Base-by-base conservation (phyloP, 2,797 vertebrate species). In the Ctenopoma kingsleyae region DNA sequence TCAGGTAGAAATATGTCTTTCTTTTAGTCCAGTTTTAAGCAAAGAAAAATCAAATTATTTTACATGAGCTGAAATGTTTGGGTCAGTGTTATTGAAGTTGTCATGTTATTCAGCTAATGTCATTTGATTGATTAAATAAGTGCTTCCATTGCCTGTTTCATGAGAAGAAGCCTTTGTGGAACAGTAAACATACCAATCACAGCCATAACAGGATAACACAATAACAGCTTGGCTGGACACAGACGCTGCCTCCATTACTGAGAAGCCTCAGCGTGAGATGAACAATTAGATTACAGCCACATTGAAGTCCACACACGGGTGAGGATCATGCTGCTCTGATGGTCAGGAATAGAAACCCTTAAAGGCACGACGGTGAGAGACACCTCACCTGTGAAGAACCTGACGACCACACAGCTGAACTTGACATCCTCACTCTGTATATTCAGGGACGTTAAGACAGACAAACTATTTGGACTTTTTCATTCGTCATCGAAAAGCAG, bases 1-100 rank as follows among this genome's bases (percentile, higher is more conserved):
- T 99, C 87, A 96, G 95, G 98, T 99, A 95, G 93, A 41, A 36
- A 53, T 6, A 22, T 23, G 7, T 32, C 30, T 32, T 8, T 30
- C 27, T 7, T 30, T 30, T 7, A 30, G 27, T 30, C 27, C 6
- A 6, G 27, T 30, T 7, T 30, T 6, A 30, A 30, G 27, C 27
- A 30, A 30, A 30, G 27, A 7, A 4, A 40, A 2, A 40, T 40
- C 2, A 0, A 13, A 0, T 59, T 61, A 15, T 40, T 72, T 69
- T 25, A 75, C 53, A 2, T 49, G 48, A 51, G 13, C 47, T 36
- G 11, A 47, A 53, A 57, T 19, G 20, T 68, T 60, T 48, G 17
- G 2, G 2, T 35, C 17, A 15, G 16, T 51, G 71, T 32, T 32
- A 60, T 78, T 48, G 40, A 65, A 48, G 43, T 78, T 69, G 73